A percentile compares a stretch with the other conserved stretches of the same genome.
Evolutionary conservation across 2,888 invertebrate species (phyloP).

Genomic region (Plebejus anna): DNA sequence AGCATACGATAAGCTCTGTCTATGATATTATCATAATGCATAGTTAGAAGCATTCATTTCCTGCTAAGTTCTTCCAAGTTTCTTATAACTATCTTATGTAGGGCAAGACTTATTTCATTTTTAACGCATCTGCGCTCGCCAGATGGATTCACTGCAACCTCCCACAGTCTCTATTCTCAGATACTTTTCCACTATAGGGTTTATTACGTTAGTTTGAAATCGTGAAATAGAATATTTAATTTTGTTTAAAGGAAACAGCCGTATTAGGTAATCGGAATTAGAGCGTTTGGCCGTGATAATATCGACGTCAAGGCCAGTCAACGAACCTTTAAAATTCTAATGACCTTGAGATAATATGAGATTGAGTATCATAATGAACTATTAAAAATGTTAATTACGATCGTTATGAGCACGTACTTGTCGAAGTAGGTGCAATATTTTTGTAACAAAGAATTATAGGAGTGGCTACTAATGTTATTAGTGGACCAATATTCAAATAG

Average conservation of each 20-base stretch:
- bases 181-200: not conserved
- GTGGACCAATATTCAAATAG: not conserved
- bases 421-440: not conserved
- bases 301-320: conserved; percentile 27
- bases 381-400: conserved; percentile 18
- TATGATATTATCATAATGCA: no score
- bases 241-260: conserved; percentile 1
- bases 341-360: conserved; percentile 14
- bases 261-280: conserved; percentile 14
- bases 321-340: conserved; percentile 20
- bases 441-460: not conserved
- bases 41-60: not conserved
- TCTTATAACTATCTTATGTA: not conserved
- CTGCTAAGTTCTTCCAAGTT: not conserved
- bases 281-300: conserved; percentile 24
- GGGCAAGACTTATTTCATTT: not conserved
- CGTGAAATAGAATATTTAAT: not conserved
- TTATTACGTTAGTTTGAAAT: not conserved
- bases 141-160: not conserved
- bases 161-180: not conserved
- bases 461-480: not conserved
- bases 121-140: not conserved
- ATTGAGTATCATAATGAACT: not conserved
- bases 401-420: not conserved
- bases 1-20: no score